phyloP scores from a whole-genome alignment of 2,113 vertebrate species.

The Chaetodon auriga region DNA sequence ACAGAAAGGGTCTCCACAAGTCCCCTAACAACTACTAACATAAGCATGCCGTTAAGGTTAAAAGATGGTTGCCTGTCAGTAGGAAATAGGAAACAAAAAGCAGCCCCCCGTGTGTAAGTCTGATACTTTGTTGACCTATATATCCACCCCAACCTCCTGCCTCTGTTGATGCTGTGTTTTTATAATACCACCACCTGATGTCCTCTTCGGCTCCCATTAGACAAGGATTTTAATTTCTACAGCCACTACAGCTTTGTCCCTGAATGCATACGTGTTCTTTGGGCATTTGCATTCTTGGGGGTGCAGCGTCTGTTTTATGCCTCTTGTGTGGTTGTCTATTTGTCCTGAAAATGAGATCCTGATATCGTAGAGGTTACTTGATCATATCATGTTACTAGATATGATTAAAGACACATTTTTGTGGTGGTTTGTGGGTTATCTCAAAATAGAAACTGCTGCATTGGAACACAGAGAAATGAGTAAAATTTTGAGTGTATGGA shows the following conservation, averaged over 20 bases:
- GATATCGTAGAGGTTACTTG: background rate
- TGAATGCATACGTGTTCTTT: background rate
- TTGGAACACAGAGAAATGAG: background rate
- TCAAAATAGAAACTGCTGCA: background rate
- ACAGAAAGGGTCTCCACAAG: too few relatives aligned
- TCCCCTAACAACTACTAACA: background rate
- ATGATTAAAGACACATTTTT: background rate
- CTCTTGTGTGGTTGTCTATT: background rate
- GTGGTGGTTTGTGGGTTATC: background rate
- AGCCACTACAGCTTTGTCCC: background rate
- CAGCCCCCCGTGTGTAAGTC: background rate
- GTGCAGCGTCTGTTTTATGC: background rate
- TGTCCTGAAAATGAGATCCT: background rate
- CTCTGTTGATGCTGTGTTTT: background rate
- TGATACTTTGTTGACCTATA: background rate
- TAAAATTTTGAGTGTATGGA: background rate
- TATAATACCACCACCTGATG: background rate
- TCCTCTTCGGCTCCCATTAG: too few relatives aligned
- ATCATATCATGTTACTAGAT: background rate
- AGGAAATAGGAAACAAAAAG: background rate
- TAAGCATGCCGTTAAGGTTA: background rate
- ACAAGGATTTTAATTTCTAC: background rate
- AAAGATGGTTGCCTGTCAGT: background rate
- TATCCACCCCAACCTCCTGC: background rate
- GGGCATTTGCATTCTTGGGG: background rate